phyloP scores from a whole-genome alignment of 2,797 vertebrate genomes.

The Catamblyrhynchus diadema region DNA sequence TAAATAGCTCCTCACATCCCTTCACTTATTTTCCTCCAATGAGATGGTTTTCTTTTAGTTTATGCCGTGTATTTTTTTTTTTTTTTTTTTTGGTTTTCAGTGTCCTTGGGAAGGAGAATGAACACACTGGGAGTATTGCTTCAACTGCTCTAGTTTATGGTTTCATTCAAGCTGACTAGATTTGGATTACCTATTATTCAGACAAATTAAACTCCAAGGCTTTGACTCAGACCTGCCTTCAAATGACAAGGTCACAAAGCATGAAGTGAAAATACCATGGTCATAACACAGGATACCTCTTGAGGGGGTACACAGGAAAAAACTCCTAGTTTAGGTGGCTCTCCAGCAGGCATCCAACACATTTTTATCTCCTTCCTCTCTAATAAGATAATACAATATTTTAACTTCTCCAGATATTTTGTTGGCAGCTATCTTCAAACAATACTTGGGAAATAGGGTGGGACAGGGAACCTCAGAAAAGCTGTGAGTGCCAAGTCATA shows the following conservation, averaged over 20 bases:
- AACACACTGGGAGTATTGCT: rapidly evolving
- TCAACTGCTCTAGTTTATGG: not conserved
- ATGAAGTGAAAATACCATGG: not conserved
- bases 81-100: not conserved
- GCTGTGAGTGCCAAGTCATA: not conserved
- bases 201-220: not conserved
- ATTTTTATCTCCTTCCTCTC: not conserved
- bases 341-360: not conserved
- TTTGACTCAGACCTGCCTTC: not conserved
- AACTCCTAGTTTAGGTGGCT: not conserved
- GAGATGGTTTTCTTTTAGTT: not conserved
- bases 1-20: not conserved
- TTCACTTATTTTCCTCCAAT: rapidly evolving
- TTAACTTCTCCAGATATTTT: not conserved
- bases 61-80: not conserved
- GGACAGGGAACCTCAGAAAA: not conserved
- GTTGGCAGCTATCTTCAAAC: not conserved
- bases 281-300: not conserved
- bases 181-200: not conserved
- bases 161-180: not conserved
- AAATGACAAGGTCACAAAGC: not conserved
- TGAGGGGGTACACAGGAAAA: not conserved
- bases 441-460: not conserved
- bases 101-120: not conserved
- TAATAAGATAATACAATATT: not conserved